These are phyloP conservation scores for Rutilus rutilus DNA, from an alignment of 2,113 vertebrate genomes.

Conservation along the genomic window DNA sequence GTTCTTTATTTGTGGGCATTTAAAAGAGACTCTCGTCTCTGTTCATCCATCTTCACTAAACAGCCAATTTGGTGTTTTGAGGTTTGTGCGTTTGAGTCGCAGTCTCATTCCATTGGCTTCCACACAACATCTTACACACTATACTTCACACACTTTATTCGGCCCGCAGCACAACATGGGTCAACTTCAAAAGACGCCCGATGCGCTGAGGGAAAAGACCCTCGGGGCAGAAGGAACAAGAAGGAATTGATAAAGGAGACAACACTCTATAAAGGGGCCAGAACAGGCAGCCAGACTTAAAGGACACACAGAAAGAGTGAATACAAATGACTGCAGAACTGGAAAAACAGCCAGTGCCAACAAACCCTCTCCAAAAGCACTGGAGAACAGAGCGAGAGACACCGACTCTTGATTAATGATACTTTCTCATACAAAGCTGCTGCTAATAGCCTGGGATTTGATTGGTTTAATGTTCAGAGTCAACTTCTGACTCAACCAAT, in stretches of 20 bases:
- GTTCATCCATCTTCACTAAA: conserved; percentile 21
- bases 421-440: not conserved
- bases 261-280: not conserved
- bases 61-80: conserved; percentile 1
- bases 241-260: conserved; percentile 29
- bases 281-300: conserved; percentile 11
- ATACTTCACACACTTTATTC: conserved; percentile 14
- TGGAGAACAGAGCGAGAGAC: not conserved
- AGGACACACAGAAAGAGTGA: conserved; percentile 33
- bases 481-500: not conserved
- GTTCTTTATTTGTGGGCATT: not conserved
- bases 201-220: conserved; percentile 28
- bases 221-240: conserved; percentile 30
- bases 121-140: conserved; percentile 32
- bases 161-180: not conserved
- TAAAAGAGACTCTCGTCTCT: not conserved
- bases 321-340: conserved; percentile 37
- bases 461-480: not conserved
- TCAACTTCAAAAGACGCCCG: conserved; percentile 31
- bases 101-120: conserved; percentile 2
- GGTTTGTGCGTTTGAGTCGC: not conserved
- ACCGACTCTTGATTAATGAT: not conserved
- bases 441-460: not conserved
- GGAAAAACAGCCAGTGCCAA: conserved; percentile 26
- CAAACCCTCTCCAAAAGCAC: conserved; percentile 14